Conservation (phyloP, 1,140 invertebrate species). For the Trichoplusia ni region DNA sequence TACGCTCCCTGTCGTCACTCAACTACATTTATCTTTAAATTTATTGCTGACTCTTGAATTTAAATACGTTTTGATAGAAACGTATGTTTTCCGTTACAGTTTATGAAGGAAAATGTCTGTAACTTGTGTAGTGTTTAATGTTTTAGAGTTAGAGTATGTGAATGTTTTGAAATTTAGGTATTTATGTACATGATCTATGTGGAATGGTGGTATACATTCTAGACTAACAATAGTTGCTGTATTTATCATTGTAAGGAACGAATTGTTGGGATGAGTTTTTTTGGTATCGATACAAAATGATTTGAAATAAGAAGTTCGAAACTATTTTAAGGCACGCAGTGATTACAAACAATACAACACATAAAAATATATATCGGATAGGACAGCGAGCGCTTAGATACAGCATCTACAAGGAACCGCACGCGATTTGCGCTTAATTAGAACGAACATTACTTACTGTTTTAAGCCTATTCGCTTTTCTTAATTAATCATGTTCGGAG, state of each 20-base stretch:
- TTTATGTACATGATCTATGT: too few relatives aligned
- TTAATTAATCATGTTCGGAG: conserved; percentile 62
- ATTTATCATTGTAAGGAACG: too few relatives aligned
- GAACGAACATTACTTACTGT: conserved; percentile 40
- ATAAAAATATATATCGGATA: background rate
- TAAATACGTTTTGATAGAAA: conserved; percentile 14
- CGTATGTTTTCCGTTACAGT: background rate
- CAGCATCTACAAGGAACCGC: conserved; percentile 7
- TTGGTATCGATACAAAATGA: too few relatives aligned
- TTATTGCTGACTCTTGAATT: conserved; percentile 4
- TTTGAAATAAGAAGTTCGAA: background rate
- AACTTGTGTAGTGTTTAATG: background rate
- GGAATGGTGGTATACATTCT: too few relatives aligned
- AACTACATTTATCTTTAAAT: conserved; percentile 7
- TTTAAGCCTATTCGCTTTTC: conserved; percentile 42
- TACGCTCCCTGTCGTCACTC: conserved; percentile 8
- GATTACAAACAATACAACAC: background rate
- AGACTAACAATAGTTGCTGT: too few relatives aligned
- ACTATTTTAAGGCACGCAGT: background rate
- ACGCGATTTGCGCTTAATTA: conserved; percentile 44
- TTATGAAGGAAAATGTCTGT: background rate
- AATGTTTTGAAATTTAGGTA: too few relatives aligned
- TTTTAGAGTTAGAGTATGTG: background rate
- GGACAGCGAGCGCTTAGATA: background rate
- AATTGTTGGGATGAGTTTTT: too few relatives aligned